Evolutionary conservation across 2,888 invertebrate species (phyloP).

Genomic region (Erebia palarica): DNA sequence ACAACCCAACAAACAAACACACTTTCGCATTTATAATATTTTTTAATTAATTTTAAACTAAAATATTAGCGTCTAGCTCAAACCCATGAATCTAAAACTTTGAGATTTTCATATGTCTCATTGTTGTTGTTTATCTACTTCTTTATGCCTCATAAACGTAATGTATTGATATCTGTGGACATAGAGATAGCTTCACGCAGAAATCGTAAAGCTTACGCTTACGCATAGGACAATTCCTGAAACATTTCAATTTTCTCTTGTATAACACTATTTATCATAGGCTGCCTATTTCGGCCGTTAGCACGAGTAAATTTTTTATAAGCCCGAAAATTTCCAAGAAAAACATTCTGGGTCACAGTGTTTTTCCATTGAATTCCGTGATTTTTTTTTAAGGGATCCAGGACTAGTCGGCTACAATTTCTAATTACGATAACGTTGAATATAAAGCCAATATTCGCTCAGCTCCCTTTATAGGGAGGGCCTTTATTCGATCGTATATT

Average conservation of each 20-base stretch:
- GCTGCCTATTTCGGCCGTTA: background rate
- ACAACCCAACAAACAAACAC: too few species aligned
- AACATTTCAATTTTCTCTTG: background rate
- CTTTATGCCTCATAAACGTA: too few species aligned
- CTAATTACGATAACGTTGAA: background rate
- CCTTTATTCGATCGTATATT: background rate
- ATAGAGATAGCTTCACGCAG: too few species aligned
- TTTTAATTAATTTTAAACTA: too few species aligned
- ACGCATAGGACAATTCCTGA: too few species aligned
- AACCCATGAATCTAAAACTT: too few species aligned
- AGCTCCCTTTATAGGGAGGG: background rate
- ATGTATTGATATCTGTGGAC: too few species aligned
- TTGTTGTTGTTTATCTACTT: too few species aligned
- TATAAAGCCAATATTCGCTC: background rate
- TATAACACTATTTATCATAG: background rate
- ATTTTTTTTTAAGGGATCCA: background rate
- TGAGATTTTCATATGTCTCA: too few species aligned
- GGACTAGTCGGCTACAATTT: background rate
- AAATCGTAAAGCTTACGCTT: too few species aligned
- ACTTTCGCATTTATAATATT: too few species aligned
- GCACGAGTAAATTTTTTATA: background rate
- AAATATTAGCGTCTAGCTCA: too few species aligned
- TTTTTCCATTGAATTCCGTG: slow-evolving; percentile 7
- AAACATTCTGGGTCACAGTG: background rate
- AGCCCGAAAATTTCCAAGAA: background rate